Base-by-base conservation (phyloP, 92 coral and sea anemone genomes). In the Paramuricea clavata region DNA sequence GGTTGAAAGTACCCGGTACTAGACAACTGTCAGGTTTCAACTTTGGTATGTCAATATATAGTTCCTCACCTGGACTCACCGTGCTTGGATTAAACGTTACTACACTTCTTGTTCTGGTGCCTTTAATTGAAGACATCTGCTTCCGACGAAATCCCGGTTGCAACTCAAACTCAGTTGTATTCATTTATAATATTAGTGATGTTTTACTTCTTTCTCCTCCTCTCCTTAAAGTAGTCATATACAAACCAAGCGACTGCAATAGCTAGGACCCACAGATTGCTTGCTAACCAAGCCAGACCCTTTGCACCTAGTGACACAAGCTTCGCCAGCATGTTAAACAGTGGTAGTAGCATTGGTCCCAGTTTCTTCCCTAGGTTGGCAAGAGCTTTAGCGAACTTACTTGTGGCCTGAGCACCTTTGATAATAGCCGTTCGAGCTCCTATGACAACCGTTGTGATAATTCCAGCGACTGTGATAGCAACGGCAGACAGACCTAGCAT, bases 31-130 rank as follows among this genome's bases (percentile, higher is more conserved):
- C 76, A 16, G 74, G 8, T 64, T 81, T 81, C 8, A 81, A 30
- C 25, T 64, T 81, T 19, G 85, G 85, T 34, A 81, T 81, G 9
- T 81, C 76, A 21, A 81, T 69, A 25, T 64, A 81, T 19, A 61
- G 12, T 33, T 81, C 85, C 64, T 81, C 74, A 7, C 69, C 85
- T 2, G 84, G 71, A 11, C 15, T 54, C 10, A 44, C 84, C 17
- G 42, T 33, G 61, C 34, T 81, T 11, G 85, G 85, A 64, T 81
- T 81, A 26, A 79, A 56, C 5, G 71, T 79, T 10, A 56, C 47
- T 0, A 31, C 62, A 33, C 54, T 47, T 27, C 70, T 42, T 7
- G 84, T 79, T 1, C 84, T 11, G 12, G 27, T 10, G 12, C 84
- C 84, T 54, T 54, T 56, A 49, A 79, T 59, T 56, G 21, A 42